Conservation (phyloP, 2,888 invertebrate species). For the Steromphala cineraria region DNA sequence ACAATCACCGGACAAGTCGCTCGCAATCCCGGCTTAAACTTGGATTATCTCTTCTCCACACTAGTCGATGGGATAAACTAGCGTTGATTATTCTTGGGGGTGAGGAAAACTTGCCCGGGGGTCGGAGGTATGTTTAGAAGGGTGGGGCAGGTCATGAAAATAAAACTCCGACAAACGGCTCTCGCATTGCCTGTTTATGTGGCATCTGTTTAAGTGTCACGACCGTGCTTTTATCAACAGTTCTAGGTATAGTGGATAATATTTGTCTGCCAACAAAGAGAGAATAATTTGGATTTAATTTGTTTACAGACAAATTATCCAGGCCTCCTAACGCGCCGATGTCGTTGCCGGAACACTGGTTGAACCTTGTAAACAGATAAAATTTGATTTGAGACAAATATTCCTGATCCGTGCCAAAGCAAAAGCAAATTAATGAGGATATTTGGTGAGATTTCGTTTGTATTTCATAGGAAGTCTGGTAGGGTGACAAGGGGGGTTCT, state of each 20-base stretch:
- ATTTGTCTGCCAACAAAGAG: constrained; percentile 23
- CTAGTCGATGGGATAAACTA: too few relatives aligned
- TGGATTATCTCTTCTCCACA: too few relatives aligned
- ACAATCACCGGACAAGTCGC: not conserved
- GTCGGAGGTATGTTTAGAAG: not conserved
- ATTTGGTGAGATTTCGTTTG: constrained; percentile 19
- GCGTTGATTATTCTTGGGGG: not conserved
- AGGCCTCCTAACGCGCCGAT: not conserved
- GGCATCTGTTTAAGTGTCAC: not conserved
- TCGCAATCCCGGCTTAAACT: too few relatives aligned
- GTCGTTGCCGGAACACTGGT: not conserved
- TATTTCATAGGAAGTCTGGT: constrained; percentile 7
- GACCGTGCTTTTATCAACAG: not conserved
- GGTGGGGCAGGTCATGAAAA: not conserved
- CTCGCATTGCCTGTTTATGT: not conserved
- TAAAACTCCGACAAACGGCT: not conserved
- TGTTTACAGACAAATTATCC: constrained; percentile 25
- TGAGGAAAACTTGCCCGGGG: not conserved
- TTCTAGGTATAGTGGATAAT: constrained; percentile 19
- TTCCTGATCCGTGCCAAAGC: not conserved
- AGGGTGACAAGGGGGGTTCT: not conserved
- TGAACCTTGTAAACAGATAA: constrained; percentile 21
- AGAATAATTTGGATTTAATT: constrained; percentile 25
- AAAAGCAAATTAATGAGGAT: constrained; percentile 21
- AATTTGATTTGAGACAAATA: constrained; percentile 28